Percentiles rank a stretch among this genome's conserved stretches.
phyloP scores from a whole-genome alignment of 2,113 vertebrate genomes.

The Amblyornis subalaris region DNA sequence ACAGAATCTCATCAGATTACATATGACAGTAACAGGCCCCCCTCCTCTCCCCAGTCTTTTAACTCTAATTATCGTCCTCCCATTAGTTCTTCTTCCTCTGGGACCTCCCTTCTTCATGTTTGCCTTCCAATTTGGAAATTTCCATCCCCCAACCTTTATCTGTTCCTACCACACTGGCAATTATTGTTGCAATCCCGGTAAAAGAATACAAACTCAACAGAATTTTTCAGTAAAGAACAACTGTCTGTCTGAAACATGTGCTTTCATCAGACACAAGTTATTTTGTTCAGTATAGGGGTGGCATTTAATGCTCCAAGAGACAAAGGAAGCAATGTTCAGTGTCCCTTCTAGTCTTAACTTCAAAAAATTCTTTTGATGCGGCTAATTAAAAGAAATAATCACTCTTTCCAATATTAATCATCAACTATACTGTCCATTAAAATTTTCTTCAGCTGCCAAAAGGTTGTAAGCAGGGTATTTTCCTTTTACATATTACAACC shows the following conservation, averaged over 20 bases:
- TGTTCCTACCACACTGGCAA: background rate
- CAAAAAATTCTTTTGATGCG: conserved; percentile 22
- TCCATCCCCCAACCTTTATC: conserved; percentile 3
- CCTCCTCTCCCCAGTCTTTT: background rate
- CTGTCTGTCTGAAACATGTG: conserved; percentile 15
- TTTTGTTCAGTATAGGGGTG: conserved; percentile 11
- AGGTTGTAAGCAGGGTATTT: background rate
- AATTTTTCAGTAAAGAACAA: conserved; percentile 27
- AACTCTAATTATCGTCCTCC: background rate
- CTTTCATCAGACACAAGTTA: conserved; percentile 41
- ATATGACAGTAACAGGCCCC: background rate
- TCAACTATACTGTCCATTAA: background rate
- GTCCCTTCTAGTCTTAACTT: conserved; percentile 12
- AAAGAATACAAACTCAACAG: conserved; percentile 20
- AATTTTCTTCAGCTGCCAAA: conserved; percentile 1
- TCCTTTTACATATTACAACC: background rate
- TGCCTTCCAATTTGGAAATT: conserved; percentile 31
- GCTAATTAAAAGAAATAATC: conserved; percentile 17
- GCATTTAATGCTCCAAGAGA: conserved; percentile 17
- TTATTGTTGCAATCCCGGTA: conserved; percentile 27
- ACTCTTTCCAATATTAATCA: background rate
- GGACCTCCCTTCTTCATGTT: background rate
- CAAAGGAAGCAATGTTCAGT: conserved; percentile 38
- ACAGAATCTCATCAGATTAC: background rate
- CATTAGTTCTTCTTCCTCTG: background rate